Evolutionary conservation across 2,888 invertebrate genomes (phyloP).

Genomic region (Pemphredon lugubris): DNA sequence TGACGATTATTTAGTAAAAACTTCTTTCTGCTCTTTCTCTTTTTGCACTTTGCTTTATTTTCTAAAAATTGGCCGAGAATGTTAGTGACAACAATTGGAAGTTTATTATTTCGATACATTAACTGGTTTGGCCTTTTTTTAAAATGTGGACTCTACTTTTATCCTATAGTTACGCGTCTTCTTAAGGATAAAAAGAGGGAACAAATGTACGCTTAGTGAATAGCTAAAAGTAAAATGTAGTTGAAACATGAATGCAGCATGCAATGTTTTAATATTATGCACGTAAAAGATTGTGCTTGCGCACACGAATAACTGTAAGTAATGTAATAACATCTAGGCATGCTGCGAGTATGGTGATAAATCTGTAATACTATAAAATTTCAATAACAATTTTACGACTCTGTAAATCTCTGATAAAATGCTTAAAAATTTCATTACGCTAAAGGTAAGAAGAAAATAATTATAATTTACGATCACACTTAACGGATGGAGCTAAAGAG

Average conservation of each 20-base stretch:
- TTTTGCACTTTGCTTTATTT: conserved; percentile 47
- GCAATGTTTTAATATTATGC: conserved; percentile 43
- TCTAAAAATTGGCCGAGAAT: conserved; percentile 34
- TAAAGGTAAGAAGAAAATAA: conserved; percentile 39
- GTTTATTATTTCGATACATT: conserved; percentile 10
- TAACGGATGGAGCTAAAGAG: conserved; percentile 3
- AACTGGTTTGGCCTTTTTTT: conserved; percentile 28
- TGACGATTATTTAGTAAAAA: conserved; percentile 2
- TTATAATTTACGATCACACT: conserved; percentile 1
- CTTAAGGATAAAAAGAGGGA: conserved; percentile 24
- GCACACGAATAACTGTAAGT: conserved; percentile 39
- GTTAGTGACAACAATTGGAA: background rate
- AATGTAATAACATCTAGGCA: conserved; percentile 43
- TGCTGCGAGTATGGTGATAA: conserved; percentile 39
- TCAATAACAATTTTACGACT: conserved; percentile 1
- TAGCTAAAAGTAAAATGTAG: conserved; percentile 12
- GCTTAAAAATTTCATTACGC: conserved; percentile 13
- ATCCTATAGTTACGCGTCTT: conserved; percentile 14
- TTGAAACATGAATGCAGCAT: conserved; percentile 36
- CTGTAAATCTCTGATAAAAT: conserved; percentile 17
- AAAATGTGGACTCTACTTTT: conserved; percentile 26
- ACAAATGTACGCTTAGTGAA: conserved; percentile 24
- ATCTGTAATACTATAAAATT: conserved; percentile 12
- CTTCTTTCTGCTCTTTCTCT: conserved; percentile 13
- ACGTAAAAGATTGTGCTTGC: conserved; percentile 46